Conservation (phyloP, 2,797 vertebrate species). For the Miichthys miiuy region DNA sequence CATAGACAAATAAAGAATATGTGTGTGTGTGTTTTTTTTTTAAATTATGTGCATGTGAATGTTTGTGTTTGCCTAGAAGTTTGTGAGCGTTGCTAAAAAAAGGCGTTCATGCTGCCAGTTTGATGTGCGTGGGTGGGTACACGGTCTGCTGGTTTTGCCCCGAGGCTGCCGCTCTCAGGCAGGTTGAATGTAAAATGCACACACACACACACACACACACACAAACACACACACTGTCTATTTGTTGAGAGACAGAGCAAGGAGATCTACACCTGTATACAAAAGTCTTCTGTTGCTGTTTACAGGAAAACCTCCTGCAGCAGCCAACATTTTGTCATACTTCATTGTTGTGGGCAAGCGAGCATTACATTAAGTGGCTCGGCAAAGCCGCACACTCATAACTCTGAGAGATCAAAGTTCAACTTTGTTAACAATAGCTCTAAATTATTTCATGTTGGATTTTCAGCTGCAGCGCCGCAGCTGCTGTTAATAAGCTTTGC, state of each 20-base stretch:
- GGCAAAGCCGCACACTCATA: not conserved
- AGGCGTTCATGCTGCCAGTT: conserved; percentile 4
- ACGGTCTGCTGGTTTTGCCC: conserved; percentile 53
- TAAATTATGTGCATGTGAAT: not conserved
- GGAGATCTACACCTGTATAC: conserved; percentile 7
- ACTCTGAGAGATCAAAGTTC: not conserved
- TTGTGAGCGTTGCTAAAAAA: not conserved
- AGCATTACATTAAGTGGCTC: not conserved
- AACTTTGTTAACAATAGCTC: too few species aligned
- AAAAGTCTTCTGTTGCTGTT: not conserved
- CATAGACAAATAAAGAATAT: not conserved
- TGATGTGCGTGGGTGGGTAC: conserved; percentile 26
- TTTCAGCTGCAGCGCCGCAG: not conserved
- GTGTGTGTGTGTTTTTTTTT: not conserved
- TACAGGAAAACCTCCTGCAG: not conserved
- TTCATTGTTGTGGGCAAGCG: not conserved
- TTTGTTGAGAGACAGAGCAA: not conserved
- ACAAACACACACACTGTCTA: not conserved
- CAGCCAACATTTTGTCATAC: not conserved
- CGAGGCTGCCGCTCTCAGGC: conserved; percentile 44
- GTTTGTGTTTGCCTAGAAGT: conserved; percentile 3
- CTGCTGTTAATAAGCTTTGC: not conserved
- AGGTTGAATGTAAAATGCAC: conserved; percentile 35
- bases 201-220: not conserved
- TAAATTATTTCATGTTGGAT: not conserved